These are phyloP conservation scores for Drosophila funebris DNA, from an alignment of 1,140 invertebrate species.

Conservation along the genomic window DNA sequence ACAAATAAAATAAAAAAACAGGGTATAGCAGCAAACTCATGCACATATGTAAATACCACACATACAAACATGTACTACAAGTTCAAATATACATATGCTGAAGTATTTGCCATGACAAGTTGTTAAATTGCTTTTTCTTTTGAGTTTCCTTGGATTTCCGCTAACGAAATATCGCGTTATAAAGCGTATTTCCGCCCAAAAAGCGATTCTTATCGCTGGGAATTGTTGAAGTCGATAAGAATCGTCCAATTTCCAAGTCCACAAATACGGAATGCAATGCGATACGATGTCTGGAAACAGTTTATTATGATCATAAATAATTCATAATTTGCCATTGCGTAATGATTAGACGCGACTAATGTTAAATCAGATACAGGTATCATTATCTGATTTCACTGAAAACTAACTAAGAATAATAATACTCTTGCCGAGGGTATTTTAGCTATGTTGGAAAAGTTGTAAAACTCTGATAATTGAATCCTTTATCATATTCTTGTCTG, in stretches of 20 bases:
- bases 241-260: background rate
- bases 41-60: conserved; percentile 34
- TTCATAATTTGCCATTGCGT: background rate
- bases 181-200: conserved; percentile 12
- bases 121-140: background rate
- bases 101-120: background rate
- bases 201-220: conserved; percentile 13
- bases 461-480: no score
- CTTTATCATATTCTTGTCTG: no score
- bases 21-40: no score
- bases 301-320: conserved; percentile 10
- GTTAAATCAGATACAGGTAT: background rate
- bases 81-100: background rate
- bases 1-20: background rate
- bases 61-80: conserved; percentile 9
- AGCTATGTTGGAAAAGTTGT: no score
- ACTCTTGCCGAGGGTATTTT: no score
- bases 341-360: no score
- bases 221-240: conserved; percentile 8
- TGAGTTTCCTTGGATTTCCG: conserved; percentile 15
- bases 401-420: no score
- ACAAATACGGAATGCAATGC: background rate
- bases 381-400: background rate
- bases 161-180: conserved; percentile 1
- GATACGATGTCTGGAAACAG: conserved; percentile 2